Conservation (phyloP, 2,888 invertebrate species). For the Troilus luridus region DNA sequence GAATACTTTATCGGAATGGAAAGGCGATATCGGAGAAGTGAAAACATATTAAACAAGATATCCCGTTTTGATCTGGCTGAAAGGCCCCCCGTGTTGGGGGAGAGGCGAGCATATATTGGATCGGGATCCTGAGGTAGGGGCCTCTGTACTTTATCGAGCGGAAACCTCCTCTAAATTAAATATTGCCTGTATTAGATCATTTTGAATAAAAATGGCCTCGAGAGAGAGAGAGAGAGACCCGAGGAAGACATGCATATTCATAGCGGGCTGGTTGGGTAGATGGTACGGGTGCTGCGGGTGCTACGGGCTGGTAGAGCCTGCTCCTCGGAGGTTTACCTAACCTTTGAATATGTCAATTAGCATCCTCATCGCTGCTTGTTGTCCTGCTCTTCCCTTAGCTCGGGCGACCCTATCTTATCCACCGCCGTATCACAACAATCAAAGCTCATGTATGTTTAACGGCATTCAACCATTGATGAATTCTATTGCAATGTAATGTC, state of each 20-base stretch:
- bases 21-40: conserved; percentile 33
- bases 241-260: conserved; percentile 27
- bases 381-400: not conserved
- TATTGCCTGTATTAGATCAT: conserved; percentile 54
- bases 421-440: not conserved
- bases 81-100: not conserved
- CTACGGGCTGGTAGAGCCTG: not conserved
- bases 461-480: too few species aligned
- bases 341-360: conserved; percentile 29
- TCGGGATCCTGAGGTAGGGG: not conserved
- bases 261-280: not conserved
- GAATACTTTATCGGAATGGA: conserved; percentile 38
- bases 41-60: conserved; percentile 46
- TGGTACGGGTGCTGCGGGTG: not conserved
- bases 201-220: conserved; percentile 43
- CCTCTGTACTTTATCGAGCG: conserved; percentile 53
- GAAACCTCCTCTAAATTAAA: conserved; percentile 52
- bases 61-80: conserved; percentile 47
- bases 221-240: too few species aligned
- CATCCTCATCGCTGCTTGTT: not conserved
- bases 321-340: conserved; percentile 10
- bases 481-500: too few species aligned
- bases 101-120: not conserved
- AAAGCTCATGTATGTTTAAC: not conserved
- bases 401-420: not conserved